Evolutionary conservation across 2,113 vertebrate genomes (phyloP).

Genomic region (Sorex fumeus): DNA sequence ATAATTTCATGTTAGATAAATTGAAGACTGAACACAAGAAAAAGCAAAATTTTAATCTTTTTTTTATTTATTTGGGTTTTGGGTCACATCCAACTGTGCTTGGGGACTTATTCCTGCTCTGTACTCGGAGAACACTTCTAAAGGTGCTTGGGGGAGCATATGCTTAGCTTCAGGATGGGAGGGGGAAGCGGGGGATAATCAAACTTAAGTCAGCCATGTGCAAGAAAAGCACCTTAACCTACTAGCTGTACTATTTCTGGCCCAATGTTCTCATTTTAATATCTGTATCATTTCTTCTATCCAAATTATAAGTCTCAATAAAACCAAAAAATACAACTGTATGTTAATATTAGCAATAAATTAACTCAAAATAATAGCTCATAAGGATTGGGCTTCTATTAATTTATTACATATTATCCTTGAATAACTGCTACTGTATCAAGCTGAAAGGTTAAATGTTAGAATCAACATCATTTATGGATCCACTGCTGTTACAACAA

Average conservation of each 20-base stretch:
- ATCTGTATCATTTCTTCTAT: constrained; percentile 46
- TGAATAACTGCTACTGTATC: constrained; percentile 78
- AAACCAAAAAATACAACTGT: constrained; percentile 60
- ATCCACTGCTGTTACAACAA: constrained; percentile 84
- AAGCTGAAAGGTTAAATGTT: constrained; percentile 82
- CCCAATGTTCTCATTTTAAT: constrained; percentile 51
- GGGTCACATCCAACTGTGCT: too few relatives aligned
- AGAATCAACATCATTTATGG: constrained; percentile 79
- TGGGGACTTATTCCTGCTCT: too few relatives aligned
- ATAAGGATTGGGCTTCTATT: constrained; percentile 75
- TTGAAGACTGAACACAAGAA: too few relatives aligned
- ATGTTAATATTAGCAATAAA: constrained; percentile 55
- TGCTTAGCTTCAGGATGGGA: background rate
- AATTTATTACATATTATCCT: constrained; percentile 86
- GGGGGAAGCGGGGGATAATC: too few relatives aligned
- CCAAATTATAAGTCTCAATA: constrained; percentile 72
- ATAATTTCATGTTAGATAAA: background rate
- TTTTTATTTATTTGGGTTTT: too few relatives aligned
- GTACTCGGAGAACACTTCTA: background rate
- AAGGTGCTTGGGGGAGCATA: too few relatives aligned
- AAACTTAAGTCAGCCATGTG: too few relatives aligned
- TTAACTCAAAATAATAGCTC: constrained; percentile 73
- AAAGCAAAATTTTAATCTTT: too few relatives aligned
- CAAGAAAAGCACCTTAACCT: too few relatives aligned
- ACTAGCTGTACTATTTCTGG: too few relatives aligned